Evolutionary conservation across 2,888 invertebrate genomes (phyloP), one percentile per base, ranked within the genome.

Genomic region (Hemithea aestivaria): DNA sequence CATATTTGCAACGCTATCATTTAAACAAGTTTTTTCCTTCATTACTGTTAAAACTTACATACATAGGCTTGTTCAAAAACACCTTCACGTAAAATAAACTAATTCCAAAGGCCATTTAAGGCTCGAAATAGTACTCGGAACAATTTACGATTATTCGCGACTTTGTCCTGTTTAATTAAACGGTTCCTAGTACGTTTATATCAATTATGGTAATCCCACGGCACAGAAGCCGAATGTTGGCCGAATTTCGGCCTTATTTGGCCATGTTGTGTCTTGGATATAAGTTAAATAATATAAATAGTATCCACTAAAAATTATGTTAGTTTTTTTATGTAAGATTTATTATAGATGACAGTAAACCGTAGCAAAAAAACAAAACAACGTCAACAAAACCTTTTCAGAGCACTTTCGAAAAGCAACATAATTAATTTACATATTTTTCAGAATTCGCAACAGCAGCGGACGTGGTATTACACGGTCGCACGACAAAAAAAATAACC

Each of bases 161-260:
- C 70, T 73, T 73, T 64, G 74, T 69, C 71, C 64, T 58, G 66
- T 67, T 72, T 79, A 78, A 79, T 79, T 76, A 78, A 76, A 77
- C 72, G 73, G 71, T 70, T 66, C 69, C 64, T 54, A 62, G 67
- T 69, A 73, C 79, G 75, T 79, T 77, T 71, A 78, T 79, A 78
- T 76, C 78, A 75, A 78, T 80, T 79, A 79, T 78, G 73, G 73
- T 79, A 77, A 79, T 79, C 74, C 73, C 36, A 44, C 53, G 56
- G 51, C 61, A 70, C 70, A 63, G 68, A 64, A 66, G 73, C 61
- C 68, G 62, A 65, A 65, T 66, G 58, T 61, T 62, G 71, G 73
- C 61, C 68, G 62, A 65, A 65, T 66, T 57, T 61, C 62, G 71
- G 62, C 68, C 69, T 62, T 62, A 65, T 62, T 65, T 48, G 53